Evolutionary conservation across 2,888 invertebrate genomes (phyloP).

Genomic region (Melinaea marsaeus): DNA sequence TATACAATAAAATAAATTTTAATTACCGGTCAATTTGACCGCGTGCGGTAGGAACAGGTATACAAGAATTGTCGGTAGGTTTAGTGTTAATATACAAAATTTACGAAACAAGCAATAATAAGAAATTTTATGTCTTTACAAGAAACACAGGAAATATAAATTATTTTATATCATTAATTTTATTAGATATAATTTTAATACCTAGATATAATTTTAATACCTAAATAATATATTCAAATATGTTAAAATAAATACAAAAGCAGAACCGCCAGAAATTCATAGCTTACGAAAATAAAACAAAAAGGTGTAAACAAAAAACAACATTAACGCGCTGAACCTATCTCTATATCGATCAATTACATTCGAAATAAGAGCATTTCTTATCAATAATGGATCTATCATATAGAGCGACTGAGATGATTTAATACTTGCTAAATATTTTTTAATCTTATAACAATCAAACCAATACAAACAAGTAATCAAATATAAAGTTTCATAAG

Average conservation of each 20-base stretch:
- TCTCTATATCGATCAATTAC: constrained; percentile 72
- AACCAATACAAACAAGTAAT: not conserved
- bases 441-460: not conserved
- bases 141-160: no score
- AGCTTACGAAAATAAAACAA: constrained; percentile 41
- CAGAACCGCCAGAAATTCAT: constrained; percentile 25
- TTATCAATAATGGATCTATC: constrained; percentile 76
- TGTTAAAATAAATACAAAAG: constrained; percentile 11
- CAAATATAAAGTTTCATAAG: not conserved
- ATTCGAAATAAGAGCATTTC: constrained; percentile 71
- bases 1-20: no score
- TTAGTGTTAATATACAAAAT: no score
- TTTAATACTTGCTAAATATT: constrained; percentile 38
- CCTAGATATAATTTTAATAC: no score
- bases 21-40: no score
- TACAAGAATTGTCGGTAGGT: no score
- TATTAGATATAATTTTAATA: no score
- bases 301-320: constrained; percentile 58
- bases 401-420: constrained; percentile 39
- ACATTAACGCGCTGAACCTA: constrained; percentile 59
- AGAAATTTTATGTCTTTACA: no score
- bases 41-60: no score
- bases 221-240: no score
- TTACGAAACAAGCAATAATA: no score
- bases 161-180: no score